A percentile compares a stretch with the other conserved stretches of the same genome.
Evolutionary conservation across 2,113 vertebrate species (phyloP).

Genomic region (Hystrix brachyura): DNA sequence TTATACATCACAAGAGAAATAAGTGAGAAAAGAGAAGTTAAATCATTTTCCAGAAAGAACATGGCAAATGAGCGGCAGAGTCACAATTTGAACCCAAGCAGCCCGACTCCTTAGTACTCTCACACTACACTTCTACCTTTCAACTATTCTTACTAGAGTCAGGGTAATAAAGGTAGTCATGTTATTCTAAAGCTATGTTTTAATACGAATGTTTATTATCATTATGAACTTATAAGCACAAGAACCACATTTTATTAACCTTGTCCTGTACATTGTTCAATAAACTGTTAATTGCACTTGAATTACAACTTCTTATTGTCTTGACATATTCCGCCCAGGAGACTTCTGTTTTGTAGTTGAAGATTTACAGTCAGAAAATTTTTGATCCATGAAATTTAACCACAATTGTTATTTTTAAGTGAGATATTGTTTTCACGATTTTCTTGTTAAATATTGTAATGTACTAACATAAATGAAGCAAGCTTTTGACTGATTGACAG

Average conservation of each 20-base stretch:
- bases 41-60: not conserved
- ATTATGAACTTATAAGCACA: not conserved
- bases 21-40: not conserved
- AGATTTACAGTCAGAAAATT: not conserved
- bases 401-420: not conserved
- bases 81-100: not conserved
- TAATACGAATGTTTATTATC: slow-evolving; percentile 42
- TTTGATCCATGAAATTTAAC: not conserved
- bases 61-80: not conserved
- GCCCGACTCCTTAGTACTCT: not conserved
- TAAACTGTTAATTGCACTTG: slow-evolving; percentile 2
- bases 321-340: not conserved
- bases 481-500: slow-evolving; percentile 14
- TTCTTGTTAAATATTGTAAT: slow-evolving; percentile 35
- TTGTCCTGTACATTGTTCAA: not conserved
- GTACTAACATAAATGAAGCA: slow-evolving; percentile 38
- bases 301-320: slow-evolving; percentile 22
- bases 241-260: slow-evolving; percentile 34
- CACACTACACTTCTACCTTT: not conserved
- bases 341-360: not conserved
- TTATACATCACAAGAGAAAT: not conserved
- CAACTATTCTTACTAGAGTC: not conserved
- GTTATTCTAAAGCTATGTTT: not conserved
- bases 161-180: not conserved
- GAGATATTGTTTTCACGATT: not conserved